phyloP scores from a whole-genome alignment of 2,888 invertebrate genomes.

The Pristionchus fissidentatus region DNA sequence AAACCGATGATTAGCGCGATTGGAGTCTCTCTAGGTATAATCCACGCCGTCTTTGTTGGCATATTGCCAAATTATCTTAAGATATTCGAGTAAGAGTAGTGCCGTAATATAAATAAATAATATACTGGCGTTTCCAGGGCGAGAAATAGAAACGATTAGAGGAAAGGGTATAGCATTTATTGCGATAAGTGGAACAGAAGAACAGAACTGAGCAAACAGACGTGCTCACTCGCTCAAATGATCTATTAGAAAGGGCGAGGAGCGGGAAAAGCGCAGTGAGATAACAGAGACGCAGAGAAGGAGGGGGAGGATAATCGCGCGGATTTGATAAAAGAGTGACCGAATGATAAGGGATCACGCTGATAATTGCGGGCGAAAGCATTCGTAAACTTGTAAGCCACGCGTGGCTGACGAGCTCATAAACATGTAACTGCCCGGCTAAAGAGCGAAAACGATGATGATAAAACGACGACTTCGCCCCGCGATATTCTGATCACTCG shows the following conservation, averaged over 20 bases:
- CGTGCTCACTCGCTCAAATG: not conserved
- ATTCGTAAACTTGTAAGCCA: not conserved
- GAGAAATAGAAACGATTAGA: not conserved
- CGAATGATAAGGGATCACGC: not conserved
- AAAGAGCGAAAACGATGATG: no score
- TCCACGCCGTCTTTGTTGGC: no score
- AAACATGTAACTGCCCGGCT: no score
- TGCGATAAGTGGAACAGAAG: constrained; percentile 1
- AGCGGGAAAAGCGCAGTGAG: not conserved
- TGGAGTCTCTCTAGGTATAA: no score
- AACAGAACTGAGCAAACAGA: constrained; percentile 11
- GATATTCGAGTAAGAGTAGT: no score
- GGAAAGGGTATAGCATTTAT: not conserved
- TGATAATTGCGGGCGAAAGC: not conserved
- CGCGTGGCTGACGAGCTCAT: no score
- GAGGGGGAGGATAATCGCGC: not conserved
- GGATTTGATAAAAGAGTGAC: constrained; percentile 26
- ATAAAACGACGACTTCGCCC: no score
- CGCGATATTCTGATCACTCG: no score
- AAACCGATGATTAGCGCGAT: no score
- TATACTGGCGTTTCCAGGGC: no score
- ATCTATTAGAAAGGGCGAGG: not conserved
- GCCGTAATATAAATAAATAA: no score
- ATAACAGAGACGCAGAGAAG: not conserved
- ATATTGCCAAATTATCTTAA: no score